phyloP scores from a whole-genome alignment of 2,797 vertebrate genomes.

The Bovichtus diacanthus region DNA sequence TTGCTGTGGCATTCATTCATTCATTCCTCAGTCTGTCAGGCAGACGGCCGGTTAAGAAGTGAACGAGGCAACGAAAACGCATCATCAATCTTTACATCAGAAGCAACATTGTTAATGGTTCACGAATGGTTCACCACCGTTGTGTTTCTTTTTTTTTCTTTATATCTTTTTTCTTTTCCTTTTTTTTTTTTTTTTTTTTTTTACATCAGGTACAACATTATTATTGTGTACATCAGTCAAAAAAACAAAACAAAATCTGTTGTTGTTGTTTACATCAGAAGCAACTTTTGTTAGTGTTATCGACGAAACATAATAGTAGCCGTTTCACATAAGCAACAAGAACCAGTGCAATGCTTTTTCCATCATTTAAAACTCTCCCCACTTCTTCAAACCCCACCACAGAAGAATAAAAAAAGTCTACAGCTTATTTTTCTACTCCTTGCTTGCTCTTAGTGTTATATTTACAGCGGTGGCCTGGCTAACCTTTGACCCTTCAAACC shows the following conservation, averaged over 20 bases:
- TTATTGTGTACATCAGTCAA: constrained; percentile 69
- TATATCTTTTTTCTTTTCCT: constrained; percentile 32
- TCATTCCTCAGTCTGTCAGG: constrained; percentile 46
- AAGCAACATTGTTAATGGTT: constrained; percentile 64
- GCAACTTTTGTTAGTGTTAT: constrained; percentile 53
- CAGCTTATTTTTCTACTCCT: constrained; percentile 43
- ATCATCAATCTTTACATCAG: constrained; percentile 53
- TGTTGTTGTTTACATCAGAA: constrained; percentile 68
- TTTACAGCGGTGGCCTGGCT: constrained; percentile 66
- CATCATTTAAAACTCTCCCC: constrained; percentile 61
- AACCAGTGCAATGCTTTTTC: constrained; percentile 80
- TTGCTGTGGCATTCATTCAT: constrained; percentile 38
- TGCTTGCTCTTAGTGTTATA: constrained; percentile 63
- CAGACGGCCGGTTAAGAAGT: constrained; percentile 49
- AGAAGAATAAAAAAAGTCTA: constrained; percentile 45
- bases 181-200: constrained; percentile 31
- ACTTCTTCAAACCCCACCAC: constrained; percentile 40
- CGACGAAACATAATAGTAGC: constrained; percentile 53
- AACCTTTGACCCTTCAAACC: constrained; percentile 50
- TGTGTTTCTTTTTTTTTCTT: constrained; percentile 38
- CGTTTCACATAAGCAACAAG: constrained; percentile 64
- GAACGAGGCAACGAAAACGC: constrained; percentile 51
- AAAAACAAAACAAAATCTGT: constrained; percentile 20
- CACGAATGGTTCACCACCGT: constrained; percentile 65
- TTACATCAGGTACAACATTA: constrained; percentile 66